phyloP scores from a whole-genome alignment of 2,797 vertebrate genomes.

The Pelodytes ibericus region DNA sequence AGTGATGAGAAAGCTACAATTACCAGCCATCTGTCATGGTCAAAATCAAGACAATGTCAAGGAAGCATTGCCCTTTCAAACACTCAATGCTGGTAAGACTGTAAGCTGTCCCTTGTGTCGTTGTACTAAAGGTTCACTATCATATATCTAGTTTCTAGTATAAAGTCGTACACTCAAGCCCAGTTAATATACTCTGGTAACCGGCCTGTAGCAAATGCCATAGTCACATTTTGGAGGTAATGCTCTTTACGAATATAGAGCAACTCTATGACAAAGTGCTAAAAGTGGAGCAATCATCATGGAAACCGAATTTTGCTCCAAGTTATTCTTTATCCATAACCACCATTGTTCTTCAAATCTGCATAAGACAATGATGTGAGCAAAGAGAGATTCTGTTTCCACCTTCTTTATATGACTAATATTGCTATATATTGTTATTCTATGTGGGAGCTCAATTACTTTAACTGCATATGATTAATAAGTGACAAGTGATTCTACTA shows the following conservation, averaged over 20 bases:
- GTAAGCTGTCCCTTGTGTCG: slow-evolving; percentile 34
- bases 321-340: no score
- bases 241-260: no score
- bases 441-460: not conserved
- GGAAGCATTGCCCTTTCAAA: slow-evolving; percentile 24
- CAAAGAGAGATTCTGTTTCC: no score
- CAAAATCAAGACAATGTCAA: slow-evolving; percentile 27
- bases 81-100: slow-evolving; percentile 16
- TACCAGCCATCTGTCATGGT: slow-evolving; percentile 40
- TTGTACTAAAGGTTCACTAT: slow-evolving; percentile 31
- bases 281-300: no score
- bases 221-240: no score
- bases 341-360: no score
- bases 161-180: not conserved
- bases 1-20: slow-evolving; percentile 14
- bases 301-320: no score
- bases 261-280: no score
- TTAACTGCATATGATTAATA: slow-evolving; percentile 13
- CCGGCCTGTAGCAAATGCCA: no score
- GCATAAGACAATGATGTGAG: no score
- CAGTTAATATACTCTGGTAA: no score
- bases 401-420: not conserved
- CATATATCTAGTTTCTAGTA: not conserved
- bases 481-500: not conserved
- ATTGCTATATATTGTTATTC: not conserved